phyloP scores from a whole-genome alignment of 1,140 invertebrate species.

The Drosophila sechellia region DNA sequence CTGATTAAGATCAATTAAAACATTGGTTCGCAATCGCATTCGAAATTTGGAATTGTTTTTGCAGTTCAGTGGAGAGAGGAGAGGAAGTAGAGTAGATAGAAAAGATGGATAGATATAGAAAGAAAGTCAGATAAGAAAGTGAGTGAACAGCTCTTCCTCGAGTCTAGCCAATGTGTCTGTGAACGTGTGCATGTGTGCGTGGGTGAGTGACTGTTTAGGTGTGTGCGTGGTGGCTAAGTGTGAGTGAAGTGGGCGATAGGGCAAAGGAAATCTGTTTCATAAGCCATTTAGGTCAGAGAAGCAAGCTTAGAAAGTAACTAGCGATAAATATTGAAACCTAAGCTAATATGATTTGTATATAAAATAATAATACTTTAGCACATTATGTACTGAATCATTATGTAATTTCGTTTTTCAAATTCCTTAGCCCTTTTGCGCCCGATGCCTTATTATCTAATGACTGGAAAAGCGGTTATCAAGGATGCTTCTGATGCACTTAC shows the following conservation, averaged over 20 bases:
- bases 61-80: slow-evolving; percentile 6
- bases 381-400: too few relatives aligned
- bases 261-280: slow-evolving; percentile 15
- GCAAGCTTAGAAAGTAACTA: too few relatives aligned
- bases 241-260: slow-evolving; percentile 8
- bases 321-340: too few relatives aligned
- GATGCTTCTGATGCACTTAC: slow-evolving; percentile 84
- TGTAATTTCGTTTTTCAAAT: background rate
- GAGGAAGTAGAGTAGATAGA: slow-evolving; percentile 20
- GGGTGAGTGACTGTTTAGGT: slow-evolving; percentile 36
- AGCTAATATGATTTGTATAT: too few relatives aligned
- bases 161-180: slow-evolving; percentile 47
- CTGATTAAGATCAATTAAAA: slow-evolving; percentile 70
- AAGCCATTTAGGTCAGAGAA: too few relatives aligned
- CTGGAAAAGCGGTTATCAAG: background rate
- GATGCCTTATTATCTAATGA: slow-evolving; percentile 4
- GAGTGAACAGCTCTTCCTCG: slow-evolving; percentile 27
- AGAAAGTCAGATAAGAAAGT: slow-evolving; percentile 20
- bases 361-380: too few relatives aligned
- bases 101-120: slow-evolving; percentile 24
- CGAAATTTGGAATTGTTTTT: slow-evolving; percentile 1
- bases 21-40: slow-evolving; percentile 17
- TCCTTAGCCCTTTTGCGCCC: slow-evolving; percentile 1
- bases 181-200: slow-evolving; percentile 26
- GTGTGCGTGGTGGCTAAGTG: slow-evolving; percentile 26